Base-by-base conservation (phyloP, 2,113 vertebrate genomes). In the Neodon shergylaensis region DNA sequence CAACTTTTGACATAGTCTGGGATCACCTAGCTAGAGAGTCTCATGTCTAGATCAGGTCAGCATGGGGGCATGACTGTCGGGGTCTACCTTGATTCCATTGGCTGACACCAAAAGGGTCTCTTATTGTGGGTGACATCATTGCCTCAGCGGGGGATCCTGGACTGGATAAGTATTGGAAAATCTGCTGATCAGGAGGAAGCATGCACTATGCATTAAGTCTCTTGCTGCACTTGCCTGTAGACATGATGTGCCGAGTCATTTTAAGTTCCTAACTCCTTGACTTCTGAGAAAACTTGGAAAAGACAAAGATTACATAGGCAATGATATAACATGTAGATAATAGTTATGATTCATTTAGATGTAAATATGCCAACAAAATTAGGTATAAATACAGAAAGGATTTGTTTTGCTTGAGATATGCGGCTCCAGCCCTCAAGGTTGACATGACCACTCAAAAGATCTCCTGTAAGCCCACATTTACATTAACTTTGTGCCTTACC, bases 331-430 rank as follows among this genome's bases (percentile, higher is more conserved):
- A 66, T 28, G 22, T 26, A 44, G 4, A 5, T 79, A 76, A 72
- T 94, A 65, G 44, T 66, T 92, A 58, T 61, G 52, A 88, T 89
- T 92, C 88, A 86, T 86, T 79, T 72, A 83, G 44, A 6, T 61
- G 1, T 92, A 94, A 54, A 39, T 90, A 82, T 93, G 52, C 28
- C 22, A 47, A 58, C n/a, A 79, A 93, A 88, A 84, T 10, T 78
- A 73, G 68, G n/a, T 28, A 76, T 74, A 88, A 93, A 44, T 31
- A 91, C 13, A 90, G 52, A 95, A 84, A 17, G 1, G 5, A 65
- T 36, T 96, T 2, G 33, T 61, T 92, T 88, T 85, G 65, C 52
- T 96, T 36, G 70, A 77, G 13, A 49, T 89, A 73, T 39, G 6
- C 31, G 65, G 33, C 13, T 33, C 42, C 14, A 52, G 1, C 54